Evolutionary conservation across 2,113 vertebrate species (phyloP), one percentile per base, ranked within the genome.

Genomic region (Garra rufa): DNA sequence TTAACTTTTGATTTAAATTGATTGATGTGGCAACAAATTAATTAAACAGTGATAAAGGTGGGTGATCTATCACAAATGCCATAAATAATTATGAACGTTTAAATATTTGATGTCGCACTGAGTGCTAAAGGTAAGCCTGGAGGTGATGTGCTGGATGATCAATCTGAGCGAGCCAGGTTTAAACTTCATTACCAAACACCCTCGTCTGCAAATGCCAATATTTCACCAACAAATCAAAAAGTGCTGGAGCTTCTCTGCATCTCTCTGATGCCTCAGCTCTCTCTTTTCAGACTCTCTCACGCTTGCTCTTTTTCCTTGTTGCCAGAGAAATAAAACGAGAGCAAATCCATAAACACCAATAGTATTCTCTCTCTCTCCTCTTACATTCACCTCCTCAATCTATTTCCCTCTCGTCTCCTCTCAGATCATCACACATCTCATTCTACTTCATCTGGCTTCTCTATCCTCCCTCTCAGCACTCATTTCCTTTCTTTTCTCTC

Each of bases 91-190:
- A 82, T 65, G 11, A 69, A 44, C n/a, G n/a, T 50, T 76, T 82
- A 78, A 85, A 87, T 87, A 87, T 87, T 85, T 65, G 76, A 87
- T 48, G 28, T 26, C 14, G 46, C 11, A 21, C 61, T 67, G 28
- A 83, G 44, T 69, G 59, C 43, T 67, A 17, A 24, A 83, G 57
- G 15, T 52, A 46, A 21, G 71, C 70, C 73, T 43, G 63, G 55
- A 87, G 83, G 50, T 73, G 73, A 74, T 44, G 74, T 75, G 21
- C 21, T 34, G 19, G 10, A 63, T 41, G 79, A 87, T 87, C 75
- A 61, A 77, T 85, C 73, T 34, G 44, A 63, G 38, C 10, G 65
- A 77, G 55, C 24, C 7, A 44, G 50, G 50, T 24, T 21, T 82
- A 69, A 48, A 76, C 83, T 52, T 85, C 75, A 85, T 83, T 77